Conservation (phyloP, 2,113 vertebrate species). For the Hylia prasina region DNA sequence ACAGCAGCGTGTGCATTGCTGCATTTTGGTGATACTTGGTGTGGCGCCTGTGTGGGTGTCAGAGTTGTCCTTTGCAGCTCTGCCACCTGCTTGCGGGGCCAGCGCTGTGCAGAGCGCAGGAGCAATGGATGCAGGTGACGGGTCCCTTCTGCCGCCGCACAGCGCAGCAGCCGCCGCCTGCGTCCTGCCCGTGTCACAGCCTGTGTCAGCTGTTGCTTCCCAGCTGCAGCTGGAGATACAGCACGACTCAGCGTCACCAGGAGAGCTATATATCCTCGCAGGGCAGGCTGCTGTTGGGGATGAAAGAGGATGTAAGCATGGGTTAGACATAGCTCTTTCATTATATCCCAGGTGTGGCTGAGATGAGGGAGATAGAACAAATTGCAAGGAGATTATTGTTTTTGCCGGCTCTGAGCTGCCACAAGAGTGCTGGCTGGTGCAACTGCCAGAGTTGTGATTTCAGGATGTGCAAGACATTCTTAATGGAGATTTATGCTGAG, state of each 20-base stretch:
- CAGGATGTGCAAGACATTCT: neutral
- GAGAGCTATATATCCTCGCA: neutral
- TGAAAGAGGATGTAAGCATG: neutral
- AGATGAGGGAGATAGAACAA: neutral
- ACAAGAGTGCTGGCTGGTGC: neutral
- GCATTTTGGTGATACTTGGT: neutral
- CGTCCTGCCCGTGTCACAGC: rapidly evolving
- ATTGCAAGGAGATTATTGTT: neutral
- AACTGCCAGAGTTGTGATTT: neutral
- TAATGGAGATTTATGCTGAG: slow-evolving; percentile 5
- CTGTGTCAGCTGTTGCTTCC: neutral
- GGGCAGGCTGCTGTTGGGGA: neutral
- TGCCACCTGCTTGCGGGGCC: neutral
- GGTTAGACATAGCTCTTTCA: neutral
- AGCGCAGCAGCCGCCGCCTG: neutral
- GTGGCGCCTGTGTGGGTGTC: rapidly evolving
- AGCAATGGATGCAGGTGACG: neutral
- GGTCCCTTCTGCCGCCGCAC: neutral
- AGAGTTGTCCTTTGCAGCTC: neutral
- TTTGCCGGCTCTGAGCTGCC: neutral
- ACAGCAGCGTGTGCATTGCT: rapidly evolving
- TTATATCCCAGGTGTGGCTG: slow-evolving; percentile 11
- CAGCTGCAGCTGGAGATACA: neutral
- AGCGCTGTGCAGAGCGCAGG: neutral
- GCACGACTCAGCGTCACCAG: neutral